Evolutionary conservation across 1,140 invertebrate species (phyloP).

Genomic region (Steinernema feltiae): DNA sequence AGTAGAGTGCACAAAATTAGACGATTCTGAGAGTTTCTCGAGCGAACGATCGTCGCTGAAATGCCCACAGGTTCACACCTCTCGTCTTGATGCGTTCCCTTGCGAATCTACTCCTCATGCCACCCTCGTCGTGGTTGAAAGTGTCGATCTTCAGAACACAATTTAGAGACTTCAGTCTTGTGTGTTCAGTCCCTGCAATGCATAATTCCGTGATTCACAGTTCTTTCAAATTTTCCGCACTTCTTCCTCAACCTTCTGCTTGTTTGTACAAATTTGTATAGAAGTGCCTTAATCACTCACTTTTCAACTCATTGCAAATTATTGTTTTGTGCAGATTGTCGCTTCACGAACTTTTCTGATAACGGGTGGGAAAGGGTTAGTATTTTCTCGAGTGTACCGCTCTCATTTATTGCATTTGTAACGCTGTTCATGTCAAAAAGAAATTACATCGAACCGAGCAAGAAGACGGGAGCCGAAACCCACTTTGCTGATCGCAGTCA

Average conservation of each 20-base stretch:
- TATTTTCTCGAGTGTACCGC: not conserved
- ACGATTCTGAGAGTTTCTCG: not conserved
- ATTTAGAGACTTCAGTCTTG: not conserved
- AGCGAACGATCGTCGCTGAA: too few species aligned
- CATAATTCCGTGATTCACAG: not conserved
- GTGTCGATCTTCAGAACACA: not conserved
- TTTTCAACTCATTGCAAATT: not conserved
- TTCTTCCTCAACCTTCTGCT: not conserved
- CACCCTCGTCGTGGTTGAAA: not conserved
- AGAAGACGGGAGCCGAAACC: too few species aligned
- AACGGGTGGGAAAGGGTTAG: conserved; percentile 10
- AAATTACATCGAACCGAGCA: too few species aligned
- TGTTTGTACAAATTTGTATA: conserved; percentile 11
- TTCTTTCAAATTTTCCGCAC: not conserved
- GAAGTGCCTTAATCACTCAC: not conserved
- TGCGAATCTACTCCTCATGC: not conserved
- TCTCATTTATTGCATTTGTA: not conserved
- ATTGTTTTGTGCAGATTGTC: not conserved
- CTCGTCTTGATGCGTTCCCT: not conserved
- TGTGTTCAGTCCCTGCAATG: not conserved
- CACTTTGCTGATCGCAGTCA: too few species aligned
- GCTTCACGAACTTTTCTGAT: not conserved
- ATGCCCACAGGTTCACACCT: too few species aligned
- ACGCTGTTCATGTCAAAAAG: too few species aligned
- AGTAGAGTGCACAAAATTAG: not conserved